A percentile compares a stretch with the other conserved stretches of the same genome.
These are phyloP conservation scores for Euproctis similis DNA, from an alignment of 2,888 invertebrate genomes.

Conservation along the genomic window DNA sequence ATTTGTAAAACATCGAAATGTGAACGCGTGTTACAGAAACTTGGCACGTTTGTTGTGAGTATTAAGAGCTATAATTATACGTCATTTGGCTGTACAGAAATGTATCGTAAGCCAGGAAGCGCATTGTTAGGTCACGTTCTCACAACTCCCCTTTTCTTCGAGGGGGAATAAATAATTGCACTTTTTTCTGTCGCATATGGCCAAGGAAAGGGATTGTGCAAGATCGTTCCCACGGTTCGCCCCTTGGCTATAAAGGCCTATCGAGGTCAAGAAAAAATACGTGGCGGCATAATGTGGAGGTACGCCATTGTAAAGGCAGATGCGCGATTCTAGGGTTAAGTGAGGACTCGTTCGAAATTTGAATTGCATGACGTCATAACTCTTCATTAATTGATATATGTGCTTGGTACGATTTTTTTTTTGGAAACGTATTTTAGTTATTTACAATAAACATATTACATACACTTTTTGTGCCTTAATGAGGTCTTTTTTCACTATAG, in stretches of 20 bases:
- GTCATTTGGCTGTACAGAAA: constrained; percentile 38
- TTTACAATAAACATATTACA: no score
- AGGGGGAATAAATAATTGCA: constrained; percentile 76
- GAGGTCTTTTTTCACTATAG: no score
- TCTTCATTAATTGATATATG: not conserved
- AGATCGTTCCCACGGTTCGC: constrained; percentile 72
- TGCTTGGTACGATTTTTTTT: no score
- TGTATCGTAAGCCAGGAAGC: constrained; percentile 74
- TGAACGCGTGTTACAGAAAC: constrained; percentile 38
- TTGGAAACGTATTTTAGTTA: no score
- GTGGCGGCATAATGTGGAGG: constrained; percentile 64
- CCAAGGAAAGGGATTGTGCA: constrained; percentile 71
- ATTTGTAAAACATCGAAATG: constrained; percentile 50
- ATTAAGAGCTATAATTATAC: constrained; percentile 51
- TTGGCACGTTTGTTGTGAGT: constrained; percentile 34
- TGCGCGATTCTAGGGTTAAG: constrained; percentile 67
- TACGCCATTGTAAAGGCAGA: constrained; percentile 66
- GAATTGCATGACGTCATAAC: constrained; percentile 53
- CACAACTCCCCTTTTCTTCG: constrained; percentile 74
- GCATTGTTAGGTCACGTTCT: constrained; percentile 76
- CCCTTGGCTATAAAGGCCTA: constrained; percentile 67
- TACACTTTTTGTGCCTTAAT: no score
- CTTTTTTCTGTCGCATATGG: constrained; percentile 76
- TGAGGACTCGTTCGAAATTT: constrained; percentile 56
- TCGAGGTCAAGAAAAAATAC: constrained; percentile 74